Evolutionary conservation across 2,888 invertebrate genomes (phyloP), one percentile per base, ranked within the genome.

Genomic region (Eristalis intricaria): DNA sequence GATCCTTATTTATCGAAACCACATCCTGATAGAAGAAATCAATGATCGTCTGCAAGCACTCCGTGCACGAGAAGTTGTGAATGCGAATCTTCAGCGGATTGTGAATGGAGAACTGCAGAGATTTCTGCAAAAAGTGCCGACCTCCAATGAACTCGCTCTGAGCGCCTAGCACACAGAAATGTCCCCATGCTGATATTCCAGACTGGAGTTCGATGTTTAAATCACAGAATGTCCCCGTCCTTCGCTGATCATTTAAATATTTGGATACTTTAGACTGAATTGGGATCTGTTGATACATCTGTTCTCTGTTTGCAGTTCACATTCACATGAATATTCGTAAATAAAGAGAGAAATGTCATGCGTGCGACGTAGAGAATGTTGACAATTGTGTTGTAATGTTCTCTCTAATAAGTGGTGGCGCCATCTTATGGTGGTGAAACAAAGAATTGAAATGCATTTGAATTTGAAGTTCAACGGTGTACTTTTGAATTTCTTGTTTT

Each of bases 21-120:
- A 91, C 90, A 78, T 92, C 92, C 74, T 91, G 91, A 71, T 92
- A 92, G 75, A 92, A 92, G 73, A 92, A 92, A 22, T 92, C 93
- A 8, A 92, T 90, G 38, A 92, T 91, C 7, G 91, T 91, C 19
- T 91, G 90, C 38, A 92, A 80, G 63, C 92, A 92, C 22, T 91
- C 90, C 0, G 88, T 89, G 76, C 93, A 92, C 3, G 89, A 90
- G 26, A 92, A 93, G 73, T 93, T 91, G 4, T 90, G 90, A 23
- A 93, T 92, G 29, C 90, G 91, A 11, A 93, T 91, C 76, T 90
- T 91, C 3, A 93, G 84, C 0, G 93, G 92, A 89, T 92, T 93
- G 40, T 92, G 91, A 82, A 93, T 93, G 2, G 93, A 93, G 82
- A 92, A 92, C 69, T 92, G 91, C 29, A 91, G 32, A 0, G 91